Percentiles rank a stretch among this genome's conserved stretches.
Conservation (phyloP, 2,113 vertebrate genomes). For the Opisthocomus hoazin region DNA sequence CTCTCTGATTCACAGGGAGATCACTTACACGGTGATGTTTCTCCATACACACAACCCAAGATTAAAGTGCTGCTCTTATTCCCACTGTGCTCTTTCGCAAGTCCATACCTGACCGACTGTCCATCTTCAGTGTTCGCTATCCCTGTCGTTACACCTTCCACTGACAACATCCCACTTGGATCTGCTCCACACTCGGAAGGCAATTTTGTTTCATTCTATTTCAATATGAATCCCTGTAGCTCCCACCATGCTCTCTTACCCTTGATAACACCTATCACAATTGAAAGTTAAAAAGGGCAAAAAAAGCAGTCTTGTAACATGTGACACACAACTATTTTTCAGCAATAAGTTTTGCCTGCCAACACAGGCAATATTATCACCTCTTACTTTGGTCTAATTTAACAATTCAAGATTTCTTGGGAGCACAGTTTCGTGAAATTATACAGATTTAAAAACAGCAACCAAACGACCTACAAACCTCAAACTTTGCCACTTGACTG, state of each 20-base stretch:
- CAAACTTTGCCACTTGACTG: neutral
- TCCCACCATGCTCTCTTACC: neutral
- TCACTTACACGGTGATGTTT: neutral
- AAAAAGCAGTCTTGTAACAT: neutral
- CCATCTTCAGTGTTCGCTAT: neutral
- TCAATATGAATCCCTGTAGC: neutral
- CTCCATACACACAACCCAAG: neutral
- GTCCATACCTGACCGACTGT: neutral
- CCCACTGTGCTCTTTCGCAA: neutral
- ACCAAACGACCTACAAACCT: neutral
- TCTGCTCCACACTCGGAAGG: neutral
- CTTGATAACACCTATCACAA: neutral
- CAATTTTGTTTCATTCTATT: neutral
- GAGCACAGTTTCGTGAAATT: neutral
- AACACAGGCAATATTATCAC: neutral
- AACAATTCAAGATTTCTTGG: neutral
- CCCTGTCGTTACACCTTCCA: neutral
- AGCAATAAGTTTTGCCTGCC: neutral
- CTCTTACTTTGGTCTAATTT: neutral
- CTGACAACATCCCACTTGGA: neutral
- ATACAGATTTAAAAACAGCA: neutral
- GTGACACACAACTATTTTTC: neutral
- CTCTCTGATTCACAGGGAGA: constrained; percentile 5
- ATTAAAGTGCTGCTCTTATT: neutral
- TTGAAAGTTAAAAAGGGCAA: neutral